phyloP scores from a whole-genome alignment of 2,797 vertebrate genomes.

The Chaenodraco wilsoni region DNA sequence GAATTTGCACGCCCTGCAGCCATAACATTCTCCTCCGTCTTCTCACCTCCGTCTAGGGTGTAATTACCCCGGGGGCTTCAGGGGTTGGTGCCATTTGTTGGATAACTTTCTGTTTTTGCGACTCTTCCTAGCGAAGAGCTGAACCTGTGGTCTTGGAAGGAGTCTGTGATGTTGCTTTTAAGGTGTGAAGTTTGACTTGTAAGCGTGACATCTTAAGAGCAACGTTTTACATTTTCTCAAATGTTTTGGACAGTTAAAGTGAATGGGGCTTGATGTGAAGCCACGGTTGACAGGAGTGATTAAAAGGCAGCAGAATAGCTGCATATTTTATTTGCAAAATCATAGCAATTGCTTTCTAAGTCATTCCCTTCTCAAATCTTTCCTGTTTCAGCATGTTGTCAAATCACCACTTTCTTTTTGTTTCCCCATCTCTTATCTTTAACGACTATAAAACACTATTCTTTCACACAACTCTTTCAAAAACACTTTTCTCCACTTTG shows the following conservation, averaged over 20 bases:
- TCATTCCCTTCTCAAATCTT: slow-evolving; percentile 47
- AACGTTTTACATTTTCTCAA: background rate
- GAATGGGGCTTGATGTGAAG: slow-evolving; percentile 18
- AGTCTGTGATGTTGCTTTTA: background rate
- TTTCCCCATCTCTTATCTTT: slow-evolving; percentile 42
- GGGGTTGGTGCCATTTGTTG: slow-evolving; percentile 69
- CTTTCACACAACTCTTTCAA: slow-evolving; percentile 1
- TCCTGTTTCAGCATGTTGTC: slow-evolving; percentile 71
- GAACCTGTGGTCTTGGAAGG: slow-evolving; percentile 21
- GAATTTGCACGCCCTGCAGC: slow-evolving; percentile 63
- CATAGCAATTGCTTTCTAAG: slow-evolving; percentile 59
- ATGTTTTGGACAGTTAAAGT: slow-evolving; percentile 10
- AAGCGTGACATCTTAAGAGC: no score
- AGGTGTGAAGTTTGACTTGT: slow-evolving; percentile 12
- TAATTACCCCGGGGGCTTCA: slow-evolving; percentile 57
- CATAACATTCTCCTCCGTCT: slow-evolving; percentile 61
- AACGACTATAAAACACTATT: slow-evolving; percentile 14
- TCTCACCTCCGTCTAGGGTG: slow-evolving; percentile 55
- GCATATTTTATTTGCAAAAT: slow-evolving; percentile 69
- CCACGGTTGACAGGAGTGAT: slow-evolving; percentile 41
- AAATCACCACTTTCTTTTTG: slow-evolving; percentile 44
- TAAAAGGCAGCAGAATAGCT: slow-evolving; percentile 45
- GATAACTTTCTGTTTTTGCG: slow-evolving; percentile 50
- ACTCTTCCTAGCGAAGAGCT: slow-evolving; percentile 32
- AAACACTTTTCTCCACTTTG: slow-evolving; percentile 15